Evolutionary conservation across 2,113 vertebrate species (phyloP).

Genomic region (Corapipo altera): DNA sequence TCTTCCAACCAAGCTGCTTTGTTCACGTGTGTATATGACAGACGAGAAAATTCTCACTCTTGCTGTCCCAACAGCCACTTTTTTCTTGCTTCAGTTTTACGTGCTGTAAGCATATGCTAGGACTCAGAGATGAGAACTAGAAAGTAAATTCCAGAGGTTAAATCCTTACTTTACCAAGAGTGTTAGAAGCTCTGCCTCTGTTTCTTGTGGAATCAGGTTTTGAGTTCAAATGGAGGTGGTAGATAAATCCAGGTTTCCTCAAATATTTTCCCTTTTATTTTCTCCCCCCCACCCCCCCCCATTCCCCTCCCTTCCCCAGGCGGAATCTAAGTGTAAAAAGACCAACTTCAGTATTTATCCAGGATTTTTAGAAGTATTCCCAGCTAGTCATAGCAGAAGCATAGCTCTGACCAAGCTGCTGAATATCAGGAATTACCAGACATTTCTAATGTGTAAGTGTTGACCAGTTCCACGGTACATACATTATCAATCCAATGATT

Average conservation of each 20-base stretch:
- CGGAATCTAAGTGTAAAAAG: not conserved
- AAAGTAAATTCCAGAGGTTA: not conserved
- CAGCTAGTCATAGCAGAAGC: not conserved
- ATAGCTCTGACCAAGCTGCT: not conserved
- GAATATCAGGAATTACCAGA: not conserved
- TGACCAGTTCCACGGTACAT: not conserved
- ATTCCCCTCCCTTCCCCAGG: rapidly evolving
- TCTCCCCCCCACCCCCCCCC: too few species aligned
- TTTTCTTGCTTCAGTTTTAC: not conserved
- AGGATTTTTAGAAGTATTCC: not conserved
- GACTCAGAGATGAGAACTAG: not conserved
- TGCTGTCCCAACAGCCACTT: not conserved
- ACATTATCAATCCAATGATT: not conserved
- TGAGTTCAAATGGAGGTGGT: not conserved
- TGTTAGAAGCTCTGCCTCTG: not conserved
- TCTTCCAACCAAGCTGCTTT: not conserved
- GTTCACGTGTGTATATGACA: not conserved
- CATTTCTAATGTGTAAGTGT: not conserved
- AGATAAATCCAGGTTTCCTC: not conserved
- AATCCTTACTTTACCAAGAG: not conserved
- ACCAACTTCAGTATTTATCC: not conserved
- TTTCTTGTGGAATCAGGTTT: not conserved
- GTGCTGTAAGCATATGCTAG: not conserved
- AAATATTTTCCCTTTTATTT: rapidly evolving
- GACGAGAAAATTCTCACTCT: not conserved